phyloP scores from a whole-genome alignment of 1,140 invertebrate genomes.

The Catajapyx aquilonaris region DNA sequence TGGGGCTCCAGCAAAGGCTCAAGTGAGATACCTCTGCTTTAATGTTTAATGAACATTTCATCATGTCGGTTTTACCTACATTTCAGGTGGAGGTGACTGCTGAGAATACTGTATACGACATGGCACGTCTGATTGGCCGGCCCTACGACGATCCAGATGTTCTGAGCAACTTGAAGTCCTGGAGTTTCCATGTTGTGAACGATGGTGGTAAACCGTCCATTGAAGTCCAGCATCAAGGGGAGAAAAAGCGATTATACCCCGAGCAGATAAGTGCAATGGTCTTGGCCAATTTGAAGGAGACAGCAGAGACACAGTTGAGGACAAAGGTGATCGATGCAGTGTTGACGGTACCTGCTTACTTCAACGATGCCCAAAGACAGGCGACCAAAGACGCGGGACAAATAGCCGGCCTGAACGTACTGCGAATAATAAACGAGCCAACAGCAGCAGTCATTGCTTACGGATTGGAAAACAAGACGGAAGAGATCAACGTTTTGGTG shows the following conservation, averaged over 20 bases:
- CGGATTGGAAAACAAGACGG: not conserved
- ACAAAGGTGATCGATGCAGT: not conserved
- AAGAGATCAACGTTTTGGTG: too few relatives aligned
- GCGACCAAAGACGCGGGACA: too few relatives aligned
- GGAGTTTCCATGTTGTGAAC: constrained; percentile 22
- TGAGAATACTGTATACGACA: constrained; percentile 30
- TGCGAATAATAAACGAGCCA: too few relatives aligned
- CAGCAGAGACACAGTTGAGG: too few relatives aligned
- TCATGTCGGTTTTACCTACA: not conserved
- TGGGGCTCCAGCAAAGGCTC: too few relatives aligned
- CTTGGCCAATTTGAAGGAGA: too few relatives aligned
- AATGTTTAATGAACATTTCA: not conserved
- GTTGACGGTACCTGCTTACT: too few relatives aligned
- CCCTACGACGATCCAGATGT: constrained; percentile 24
- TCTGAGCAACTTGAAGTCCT: constrained; percentile 20
- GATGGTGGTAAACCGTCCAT: constrained; percentile 20
- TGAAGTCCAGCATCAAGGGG: constrained; percentile 13
- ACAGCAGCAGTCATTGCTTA: not conserved
- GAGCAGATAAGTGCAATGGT: constrained; percentile 1
- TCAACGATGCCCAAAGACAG: too few relatives aligned
- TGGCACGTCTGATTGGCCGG: constrained; percentile 24
- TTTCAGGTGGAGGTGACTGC: constrained; percentile 11
- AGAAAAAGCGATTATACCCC: not conserved
- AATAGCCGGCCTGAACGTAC: too few relatives aligned
- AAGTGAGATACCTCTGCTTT: not conserved